A percentile compares a stretch with the other conserved stretches of the same genome.
Conservation (phyloP, 2,113 vertebrate genomes). For the Ranitomeya imitator region DNA sequence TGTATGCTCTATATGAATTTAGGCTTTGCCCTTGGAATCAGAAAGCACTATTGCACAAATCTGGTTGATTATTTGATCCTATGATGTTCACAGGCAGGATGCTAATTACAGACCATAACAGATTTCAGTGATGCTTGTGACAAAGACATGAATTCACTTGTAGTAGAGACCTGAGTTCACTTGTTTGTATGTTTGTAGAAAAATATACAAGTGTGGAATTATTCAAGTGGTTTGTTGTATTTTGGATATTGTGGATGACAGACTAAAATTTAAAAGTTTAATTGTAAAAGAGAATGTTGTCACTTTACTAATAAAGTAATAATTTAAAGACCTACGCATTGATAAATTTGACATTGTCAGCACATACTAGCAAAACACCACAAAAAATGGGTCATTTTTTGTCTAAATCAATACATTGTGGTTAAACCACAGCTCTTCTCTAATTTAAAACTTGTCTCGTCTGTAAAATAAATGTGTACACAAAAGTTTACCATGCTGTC, state of each 20-base stretch:
- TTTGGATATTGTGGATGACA: not conserved
- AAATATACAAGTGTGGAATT: not conserved
- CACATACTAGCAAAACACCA: not conserved
- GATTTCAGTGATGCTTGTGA: too few species aligned
- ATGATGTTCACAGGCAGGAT: too few species aligned
- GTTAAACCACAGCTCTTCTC: not conserved
- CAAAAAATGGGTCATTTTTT: not conserved
- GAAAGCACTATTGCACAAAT: too few species aligned
- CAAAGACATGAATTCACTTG: too few species aligned
- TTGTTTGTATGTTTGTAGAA: not conserved
- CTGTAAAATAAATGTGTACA: constrained; percentile 2
- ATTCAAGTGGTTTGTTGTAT: not conserved
- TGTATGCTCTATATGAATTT: too few species aligned
- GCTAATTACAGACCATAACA: too few species aligned
- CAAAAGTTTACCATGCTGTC: not conserved
- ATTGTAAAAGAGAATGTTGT: not conserved
- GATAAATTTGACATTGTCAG: not conserved
- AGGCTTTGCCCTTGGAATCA: too few species aligned
- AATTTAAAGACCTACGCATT: not conserved
- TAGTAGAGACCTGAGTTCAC: too few species aligned
- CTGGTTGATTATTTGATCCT: too few species aligned
- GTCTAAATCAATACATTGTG: constrained; percentile 2
- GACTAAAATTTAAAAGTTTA: not conserved
- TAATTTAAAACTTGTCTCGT: not conserved
- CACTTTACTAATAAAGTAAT: not conserved